These are phyloP conservation scores for Sicus ferrugineus DNA, from an alignment of 2,888 invertebrate species.

Conservation along the genomic window DNA sequence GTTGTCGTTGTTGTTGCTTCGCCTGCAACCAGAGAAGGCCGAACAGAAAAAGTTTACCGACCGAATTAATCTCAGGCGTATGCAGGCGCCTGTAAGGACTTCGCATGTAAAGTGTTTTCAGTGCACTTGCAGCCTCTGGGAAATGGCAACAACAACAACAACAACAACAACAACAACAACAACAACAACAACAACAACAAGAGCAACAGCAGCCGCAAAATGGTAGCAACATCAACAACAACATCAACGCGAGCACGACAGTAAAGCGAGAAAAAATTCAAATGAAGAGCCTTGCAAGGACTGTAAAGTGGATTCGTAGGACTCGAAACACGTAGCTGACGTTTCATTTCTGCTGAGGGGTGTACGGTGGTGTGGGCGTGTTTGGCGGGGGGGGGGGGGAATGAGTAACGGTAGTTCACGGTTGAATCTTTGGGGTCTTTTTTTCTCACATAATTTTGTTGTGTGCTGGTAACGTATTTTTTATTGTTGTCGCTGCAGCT, in stretches of 20 bases:
- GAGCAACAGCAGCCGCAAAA: background rate
- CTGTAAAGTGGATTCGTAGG: slow-evolving; percentile 15
- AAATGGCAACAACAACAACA: too few relatives aligned
- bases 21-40: background rate
- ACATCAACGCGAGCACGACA: background rate
- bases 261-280: slow-evolving; percentile 26
- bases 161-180: background rate
- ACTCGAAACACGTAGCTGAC: slow-evolving; percentile 2
- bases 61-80: slow-evolving; percentile 28
- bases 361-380: background rate
- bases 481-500: too few relatives aligned
- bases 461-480: too few relatives aligned
- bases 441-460: background rate
- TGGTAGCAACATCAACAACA: background rate
- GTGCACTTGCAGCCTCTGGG: background rate
- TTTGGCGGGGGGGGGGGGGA: too few relatives aligned
- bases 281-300: slow-evolving; percentile 37
- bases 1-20: background rate
- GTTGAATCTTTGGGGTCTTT: slow-evolving; percentile 23
- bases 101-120: slow-evolving; percentile 24
- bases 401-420: too few relatives aligned
- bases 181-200: background rate
- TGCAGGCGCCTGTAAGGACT: slow-evolving; percentile 22
- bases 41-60: slow-evolving; percentile 9
- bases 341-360: slow-evolving; percentile 2